Percentiles rank a stretch among this genome's conserved stretches.
Evolutionary conservation across 2,113 vertebrate species (phyloP).

Genomic region (Ailuropoda melanoleuca): DNA sequence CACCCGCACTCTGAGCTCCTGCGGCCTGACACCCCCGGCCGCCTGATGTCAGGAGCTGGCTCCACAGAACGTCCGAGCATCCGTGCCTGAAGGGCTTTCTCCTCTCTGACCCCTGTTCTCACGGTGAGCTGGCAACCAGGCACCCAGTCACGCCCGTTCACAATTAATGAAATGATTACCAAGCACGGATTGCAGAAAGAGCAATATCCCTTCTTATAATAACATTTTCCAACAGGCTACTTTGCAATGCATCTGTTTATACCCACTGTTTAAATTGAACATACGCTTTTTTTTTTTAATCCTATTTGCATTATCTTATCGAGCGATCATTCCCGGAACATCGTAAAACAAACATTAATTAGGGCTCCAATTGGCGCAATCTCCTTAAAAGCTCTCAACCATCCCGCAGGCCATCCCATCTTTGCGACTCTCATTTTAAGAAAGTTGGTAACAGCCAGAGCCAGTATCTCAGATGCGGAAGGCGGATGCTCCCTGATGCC

Average conservation of each 20-base stretch:
- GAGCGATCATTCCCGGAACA: slow-evolving; percentile 78
- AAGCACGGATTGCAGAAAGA: not conserved
- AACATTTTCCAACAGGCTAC: slow-evolving; percentile 46
- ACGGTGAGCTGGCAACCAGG: not conserved
- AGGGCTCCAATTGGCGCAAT: slow-evolving; percentile 69
- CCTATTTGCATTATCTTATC: slow-evolving; percentile 79
- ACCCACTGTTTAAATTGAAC: slow-evolving; percentile 63
- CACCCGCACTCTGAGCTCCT: accelerated
- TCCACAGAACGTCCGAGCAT: accelerated
- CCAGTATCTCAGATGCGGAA: accelerated
- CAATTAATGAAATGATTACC: slow-evolving; percentile 60
- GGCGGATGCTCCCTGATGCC: accelerated
- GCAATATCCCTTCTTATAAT: slow-evolving; percentile 46
- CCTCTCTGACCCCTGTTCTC: not conserved
- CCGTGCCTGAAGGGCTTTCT: not conserved
- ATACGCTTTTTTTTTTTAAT: slow-evolving; percentile 30
- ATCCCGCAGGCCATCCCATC: slow-evolving; percentile 28
- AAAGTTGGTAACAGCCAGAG: not conserved
- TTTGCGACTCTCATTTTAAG: not conserved
- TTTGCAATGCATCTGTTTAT: slow-evolving; percentile 60
- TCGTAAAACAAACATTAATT: slow-evolving; percentile 85
- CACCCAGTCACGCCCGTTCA: slow-evolving; percentile 13
- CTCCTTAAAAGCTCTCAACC: slow-evolving; percentile 64
- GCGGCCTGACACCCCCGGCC: accelerated
- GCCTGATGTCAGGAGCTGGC: not conserved